These are phyloP conservation scores for Parnassius glacialis DNA, from an alignment of 2,888 invertebrate genomes.

Conservation along the genomic window DNA sequence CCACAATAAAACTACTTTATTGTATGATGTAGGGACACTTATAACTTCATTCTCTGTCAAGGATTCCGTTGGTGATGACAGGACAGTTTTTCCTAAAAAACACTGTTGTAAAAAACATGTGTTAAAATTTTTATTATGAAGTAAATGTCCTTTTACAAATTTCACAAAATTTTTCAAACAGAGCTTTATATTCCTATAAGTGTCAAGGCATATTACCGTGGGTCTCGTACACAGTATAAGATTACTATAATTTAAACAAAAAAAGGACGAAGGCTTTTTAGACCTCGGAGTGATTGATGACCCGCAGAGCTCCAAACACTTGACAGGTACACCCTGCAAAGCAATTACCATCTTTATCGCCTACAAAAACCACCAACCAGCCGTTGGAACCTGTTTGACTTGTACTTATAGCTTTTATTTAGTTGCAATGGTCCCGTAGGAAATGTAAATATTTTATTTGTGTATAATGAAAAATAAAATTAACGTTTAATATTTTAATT, in stretches of 20 bases:
- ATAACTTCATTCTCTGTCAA: too few relatives aligned
- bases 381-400: conserved; percentile 26
- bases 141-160: too few relatives aligned
- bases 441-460: conserved; percentile 12
- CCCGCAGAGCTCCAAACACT: conserved; percentile 26
- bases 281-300: conserved; percentile 27
- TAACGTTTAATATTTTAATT: neutral
- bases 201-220: conserved; percentile 21
- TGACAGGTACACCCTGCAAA: conserved; percentile 29
- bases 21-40: too few relatives aligned
- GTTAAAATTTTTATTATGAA: too few relatives aligned
- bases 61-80: too few relatives aligned
- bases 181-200: conserved; percentile 9
- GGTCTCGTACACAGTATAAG: conserved; percentile 15
- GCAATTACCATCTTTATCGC: conserved; percentile 28
- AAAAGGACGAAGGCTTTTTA: conserved; percentile 24
- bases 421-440: conserved; percentile 19
- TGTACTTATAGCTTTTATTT: conserved; percentile 14
- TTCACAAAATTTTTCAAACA: neutral
- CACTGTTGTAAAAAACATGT: too few relatives aligned
- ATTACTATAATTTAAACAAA: conserved; percentile 28
- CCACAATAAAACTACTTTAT: too few relatives aligned
- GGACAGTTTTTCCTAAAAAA: too few relatives aligned
- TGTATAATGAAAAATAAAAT: neutral
- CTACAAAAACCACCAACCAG: conserved; percentile 25